Evolutionary conservation across 1,140 invertebrate species (phyloP).

Genomic region (Nymphalis io): DNA sequence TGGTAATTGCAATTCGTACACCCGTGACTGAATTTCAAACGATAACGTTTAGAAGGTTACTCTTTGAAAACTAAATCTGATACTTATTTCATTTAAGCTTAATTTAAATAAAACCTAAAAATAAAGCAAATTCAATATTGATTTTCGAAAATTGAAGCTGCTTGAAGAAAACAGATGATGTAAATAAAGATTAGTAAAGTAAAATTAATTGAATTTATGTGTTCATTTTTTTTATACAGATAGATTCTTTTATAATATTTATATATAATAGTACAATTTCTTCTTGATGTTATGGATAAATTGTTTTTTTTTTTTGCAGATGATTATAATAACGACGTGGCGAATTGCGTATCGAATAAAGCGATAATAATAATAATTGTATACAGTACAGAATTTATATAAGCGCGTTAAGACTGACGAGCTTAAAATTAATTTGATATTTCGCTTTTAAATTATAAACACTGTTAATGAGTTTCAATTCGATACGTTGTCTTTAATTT

Average conservation of each 20-base stretch:
- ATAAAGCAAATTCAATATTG: not conserved
- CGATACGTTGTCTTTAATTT: too few species aligned
- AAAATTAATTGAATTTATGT: too few species aligned
- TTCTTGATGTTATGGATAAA: too few species aligned
- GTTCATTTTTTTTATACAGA: too few species aligned
- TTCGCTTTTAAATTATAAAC: not conserved
- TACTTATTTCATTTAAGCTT: not conserved
- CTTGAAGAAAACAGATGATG: too few species aligned
- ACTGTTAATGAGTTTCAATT: too few species aligned
- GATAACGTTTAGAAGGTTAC: slow-evolving; percentile 3
- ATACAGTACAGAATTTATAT: not conserved
- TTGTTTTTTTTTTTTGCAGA: too few species aligned
- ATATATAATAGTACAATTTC: too few species aligned
- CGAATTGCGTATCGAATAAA: not conserved
- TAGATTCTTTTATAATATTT: too few species aligned
- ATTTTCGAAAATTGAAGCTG: too few species aligned
- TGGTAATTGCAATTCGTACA: slow-evolving; percentile 38
- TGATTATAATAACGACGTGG: not conserved
- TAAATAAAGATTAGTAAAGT: too few species aligned
- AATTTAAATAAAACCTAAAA: too few species aligned
- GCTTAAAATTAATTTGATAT: not conserved
- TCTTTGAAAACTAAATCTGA: slow-evolving; percentile 2
- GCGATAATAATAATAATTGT: not conserved
- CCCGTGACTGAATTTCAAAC: slow-evolving; percentile 22
- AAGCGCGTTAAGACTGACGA: not conserved